These are phyloP conservation scores for Gracilinanus agilis DNA, from an alignment of 2,113 vertebrate species.

Conservation along the genomic window DNA sequence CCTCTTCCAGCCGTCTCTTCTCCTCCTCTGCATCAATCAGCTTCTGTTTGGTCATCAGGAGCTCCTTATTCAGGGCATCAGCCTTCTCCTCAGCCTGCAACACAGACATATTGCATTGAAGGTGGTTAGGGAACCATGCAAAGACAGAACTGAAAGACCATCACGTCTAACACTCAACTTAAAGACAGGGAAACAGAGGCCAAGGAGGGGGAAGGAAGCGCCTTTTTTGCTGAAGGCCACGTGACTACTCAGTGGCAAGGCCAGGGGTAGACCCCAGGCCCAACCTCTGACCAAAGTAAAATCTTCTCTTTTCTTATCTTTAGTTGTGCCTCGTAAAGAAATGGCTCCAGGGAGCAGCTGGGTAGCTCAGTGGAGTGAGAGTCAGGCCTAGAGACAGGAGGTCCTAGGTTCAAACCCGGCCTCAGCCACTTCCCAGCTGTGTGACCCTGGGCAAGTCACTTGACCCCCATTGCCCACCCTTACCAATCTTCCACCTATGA, in stretches of 20 bases:
- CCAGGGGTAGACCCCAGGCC: background rate
- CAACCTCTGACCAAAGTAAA: background rate
- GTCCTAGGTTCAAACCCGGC: too few relatives aligned
- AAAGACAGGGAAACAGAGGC: background rate
- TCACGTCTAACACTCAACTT: background rate
- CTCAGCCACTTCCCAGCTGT: too few relatives aligned
- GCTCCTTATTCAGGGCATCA: constrained; percentile 97
- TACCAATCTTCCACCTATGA: too few relatives aligned
- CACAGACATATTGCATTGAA: background rate
- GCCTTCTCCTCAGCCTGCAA: constrained; percentile 97
- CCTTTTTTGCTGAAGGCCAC: background rate
- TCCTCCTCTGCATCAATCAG: constrained; percentile 97
- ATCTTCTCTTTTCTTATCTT: background rate
- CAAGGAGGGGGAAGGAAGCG: background rate
- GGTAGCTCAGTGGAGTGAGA: too few relatives aligned
- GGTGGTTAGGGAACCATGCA: background rate
- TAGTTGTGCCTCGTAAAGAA: background rate
- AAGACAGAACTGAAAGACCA: background rate
- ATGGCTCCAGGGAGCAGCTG: too few relatives aligned
- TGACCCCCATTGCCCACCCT: too few relatives aligned
- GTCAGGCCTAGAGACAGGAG: too few relatives aligned
- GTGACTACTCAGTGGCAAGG: background rate
- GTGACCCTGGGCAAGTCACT: too few relatives aligned
- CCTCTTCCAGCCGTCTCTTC: constrained; percentile 95
- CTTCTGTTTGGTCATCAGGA: constrained; percentile 99